phyloP scores from a whole-genome alignment of 2,113 vertebrate species.

The Oncorhynchus gorbuscha region DNA sequence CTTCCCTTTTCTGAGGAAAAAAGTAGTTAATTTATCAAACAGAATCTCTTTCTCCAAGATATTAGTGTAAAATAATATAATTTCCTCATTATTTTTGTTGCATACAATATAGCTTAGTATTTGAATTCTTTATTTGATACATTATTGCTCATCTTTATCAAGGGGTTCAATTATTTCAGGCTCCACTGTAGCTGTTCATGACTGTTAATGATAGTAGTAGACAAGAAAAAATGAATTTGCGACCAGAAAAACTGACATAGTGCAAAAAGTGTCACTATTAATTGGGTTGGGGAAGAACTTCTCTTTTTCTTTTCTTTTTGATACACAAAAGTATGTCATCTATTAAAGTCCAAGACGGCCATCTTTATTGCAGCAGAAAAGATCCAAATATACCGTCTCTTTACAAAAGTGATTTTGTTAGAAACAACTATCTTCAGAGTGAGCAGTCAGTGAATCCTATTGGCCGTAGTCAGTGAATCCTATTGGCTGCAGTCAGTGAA shows the following conservation, averaged over 20 bases:
- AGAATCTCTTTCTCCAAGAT: too few species aligned
- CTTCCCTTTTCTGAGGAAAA: too few species aligned
- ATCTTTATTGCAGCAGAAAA: slow-evolving; percentile 59
- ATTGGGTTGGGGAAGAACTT: background rate
- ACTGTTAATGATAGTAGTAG: background rate
- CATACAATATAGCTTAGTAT: too few species aligned
- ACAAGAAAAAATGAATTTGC: slow-evolving; percentile 13
- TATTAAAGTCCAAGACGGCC: slow-evolving; percentile 4
- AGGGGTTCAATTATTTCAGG: too few species aligned
- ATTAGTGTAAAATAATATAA: too few species aligned
- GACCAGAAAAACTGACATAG: slow-evolving; percentile 42
- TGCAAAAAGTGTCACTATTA: slow-evolving; percentile 26
- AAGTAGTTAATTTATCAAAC: too few species aligned
- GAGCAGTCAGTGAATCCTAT: background rate
- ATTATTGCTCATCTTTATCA: too few species aligned
- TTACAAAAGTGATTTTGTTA: slow-evolving; percentile 54
- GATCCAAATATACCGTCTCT: slow-evolving; percentile 32
- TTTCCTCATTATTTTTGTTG: too few species aligned
- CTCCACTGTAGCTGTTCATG: slow-evolving; percentile 1
- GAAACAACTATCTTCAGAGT: slow-evolving; percentile 14
- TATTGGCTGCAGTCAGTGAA: too few species aligned
- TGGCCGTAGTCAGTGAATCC: slow-evolving; percentile 33
- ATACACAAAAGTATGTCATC: background rate
- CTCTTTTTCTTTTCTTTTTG: background rate
- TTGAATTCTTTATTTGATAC: too few species aligned